Evolutionary conservation across 64 coral and sea anemone species (phyloP).

Genomic region (Exaiptasia diaphana): DNA sequence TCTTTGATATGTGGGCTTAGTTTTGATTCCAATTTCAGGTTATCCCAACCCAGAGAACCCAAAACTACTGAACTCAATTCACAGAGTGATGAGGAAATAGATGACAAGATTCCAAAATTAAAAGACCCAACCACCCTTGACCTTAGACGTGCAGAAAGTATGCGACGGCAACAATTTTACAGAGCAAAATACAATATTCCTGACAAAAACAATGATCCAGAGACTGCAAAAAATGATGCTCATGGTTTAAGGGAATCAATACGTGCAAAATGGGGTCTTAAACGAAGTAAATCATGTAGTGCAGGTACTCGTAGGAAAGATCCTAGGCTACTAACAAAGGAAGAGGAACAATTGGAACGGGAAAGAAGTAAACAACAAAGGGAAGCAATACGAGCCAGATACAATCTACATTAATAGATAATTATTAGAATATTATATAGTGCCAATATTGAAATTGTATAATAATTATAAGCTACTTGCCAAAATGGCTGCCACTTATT

Average conservation of each 20-base stretch:
- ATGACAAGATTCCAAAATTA: conserved; percentile 50
- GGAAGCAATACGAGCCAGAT: conserved; percentile 81
- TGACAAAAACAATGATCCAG: conserved; percentile 7
- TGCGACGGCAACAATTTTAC: conserved; percentile 55
- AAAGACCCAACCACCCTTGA: conserved; percentile 29
- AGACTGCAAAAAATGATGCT: neutral
- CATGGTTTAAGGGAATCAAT: conserved; percentile 31
- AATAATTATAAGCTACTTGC: too few relatives aligned
- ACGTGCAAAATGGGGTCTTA: conserved; percentile 52
- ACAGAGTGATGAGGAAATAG: neutral
- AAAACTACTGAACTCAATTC: neutral
- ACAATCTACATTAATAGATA: conserved; percentile 56
- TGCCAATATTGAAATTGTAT: too few relatives aligned
- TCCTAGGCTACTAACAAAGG: conserved; percentile 45
- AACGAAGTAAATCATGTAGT: conserved; percentile 19
- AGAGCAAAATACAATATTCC: conserved; percentile 79
- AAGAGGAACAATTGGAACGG: conserved; percentile 76
- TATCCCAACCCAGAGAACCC: neutral
- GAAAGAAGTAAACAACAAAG: conserved; percentile 60
- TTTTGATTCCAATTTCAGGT: too few relatives aligned
- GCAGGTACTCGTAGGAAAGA: conserved; percentile 14
- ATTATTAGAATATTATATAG: too few relatives aligned
- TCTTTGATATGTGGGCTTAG: too few relatives aligned
- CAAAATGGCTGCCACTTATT: too few relatives aligned
- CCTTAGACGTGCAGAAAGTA: conserved; percentile 71